phyloP scores from a whole-genome alignment of 2,888 invertebrate species.

The Heliconius hortense region DNA sequence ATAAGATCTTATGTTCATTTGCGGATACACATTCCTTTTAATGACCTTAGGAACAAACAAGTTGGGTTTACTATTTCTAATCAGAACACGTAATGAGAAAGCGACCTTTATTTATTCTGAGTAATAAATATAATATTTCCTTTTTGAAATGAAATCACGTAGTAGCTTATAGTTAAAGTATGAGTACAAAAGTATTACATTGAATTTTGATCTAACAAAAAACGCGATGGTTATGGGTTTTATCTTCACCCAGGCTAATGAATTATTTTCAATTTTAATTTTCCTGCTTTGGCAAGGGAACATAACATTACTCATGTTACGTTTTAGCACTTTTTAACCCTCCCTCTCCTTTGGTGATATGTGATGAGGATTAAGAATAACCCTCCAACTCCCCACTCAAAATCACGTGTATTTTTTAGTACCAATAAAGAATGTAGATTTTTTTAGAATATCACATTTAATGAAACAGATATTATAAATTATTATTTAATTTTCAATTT shows the following conservation, averaged over 20 bases:
- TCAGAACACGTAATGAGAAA: slow-evolving; percentile 8
- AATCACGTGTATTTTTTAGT: no score
- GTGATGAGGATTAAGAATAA: no score
- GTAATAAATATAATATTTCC: slow-evolving; percentile 3
- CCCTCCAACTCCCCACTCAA: no score
- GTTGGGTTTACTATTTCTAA: slow-evolving; percentile 9
- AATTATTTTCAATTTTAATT: no score
- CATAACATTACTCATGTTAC: background rate
- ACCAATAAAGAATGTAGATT: no score
- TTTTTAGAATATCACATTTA: no score
- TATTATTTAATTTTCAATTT: no score
- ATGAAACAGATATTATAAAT: no score
- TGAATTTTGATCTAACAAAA: background rate
- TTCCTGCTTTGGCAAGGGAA: no score
- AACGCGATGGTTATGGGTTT: background rate
- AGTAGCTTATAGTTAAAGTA: background rate
- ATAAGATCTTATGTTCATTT: background rate
- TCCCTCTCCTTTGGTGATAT: no score
- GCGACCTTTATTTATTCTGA: background rate
- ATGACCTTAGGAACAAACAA: background rate
- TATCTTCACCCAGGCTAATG: no score
- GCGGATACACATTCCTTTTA: slow-evolving; percentile 15
- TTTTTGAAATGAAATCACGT: background rate
- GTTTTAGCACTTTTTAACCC: no score
- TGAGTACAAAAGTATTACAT: background rate